Evolutionary conservation across 2,113 vertebrate genomes (phyloP).

Genomic region (Odobenus rosmarus): DNA sequence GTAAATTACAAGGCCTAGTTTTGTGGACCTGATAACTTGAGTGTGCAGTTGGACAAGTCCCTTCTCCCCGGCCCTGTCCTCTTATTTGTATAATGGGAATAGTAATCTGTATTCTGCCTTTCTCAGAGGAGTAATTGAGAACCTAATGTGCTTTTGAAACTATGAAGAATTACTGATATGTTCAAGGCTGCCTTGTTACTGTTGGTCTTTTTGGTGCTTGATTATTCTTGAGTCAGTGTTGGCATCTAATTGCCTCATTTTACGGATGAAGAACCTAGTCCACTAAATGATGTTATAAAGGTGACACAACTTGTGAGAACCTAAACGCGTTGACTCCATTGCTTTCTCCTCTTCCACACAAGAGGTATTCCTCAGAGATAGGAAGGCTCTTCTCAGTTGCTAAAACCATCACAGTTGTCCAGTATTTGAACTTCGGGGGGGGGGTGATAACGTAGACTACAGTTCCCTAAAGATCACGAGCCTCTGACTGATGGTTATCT

Average conservation of each 20-base stretch:
- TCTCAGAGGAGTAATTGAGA: neutral
- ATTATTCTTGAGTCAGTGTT: slow-evolving; percentile 26
- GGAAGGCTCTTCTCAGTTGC: slow-evolving; percentile 1
- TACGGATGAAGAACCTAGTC: neutral
- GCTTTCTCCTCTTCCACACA: neutral
- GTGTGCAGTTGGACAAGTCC: neutral
- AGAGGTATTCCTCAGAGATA: neutral
- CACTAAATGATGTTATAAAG: neutral
- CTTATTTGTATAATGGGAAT: slow-evolving; percentile 1
- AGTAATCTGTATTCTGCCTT: neutral
- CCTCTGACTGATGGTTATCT: neutral
- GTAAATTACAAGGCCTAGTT: neutral
- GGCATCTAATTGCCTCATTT: neutral
- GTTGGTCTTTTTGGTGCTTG: neutral
- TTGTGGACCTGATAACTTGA: neutral
- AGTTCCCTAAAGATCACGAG: neutral
- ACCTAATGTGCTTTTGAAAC: neutral
- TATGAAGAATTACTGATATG: neutral
- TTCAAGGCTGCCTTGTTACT: neutral
- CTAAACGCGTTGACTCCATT: neutral
- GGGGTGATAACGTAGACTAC: neutral
- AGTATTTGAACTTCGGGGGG: neutral
- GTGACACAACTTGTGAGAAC: neutral
- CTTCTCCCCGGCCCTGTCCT: neutral
- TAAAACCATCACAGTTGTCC: neutral